Percentiles rank a stretch among this genome's conserved stretches.
phyloP scores from a whole-genome alignment of 2,113 vertebrate genomes.

The Psilopsiagon aymara region DNA sequence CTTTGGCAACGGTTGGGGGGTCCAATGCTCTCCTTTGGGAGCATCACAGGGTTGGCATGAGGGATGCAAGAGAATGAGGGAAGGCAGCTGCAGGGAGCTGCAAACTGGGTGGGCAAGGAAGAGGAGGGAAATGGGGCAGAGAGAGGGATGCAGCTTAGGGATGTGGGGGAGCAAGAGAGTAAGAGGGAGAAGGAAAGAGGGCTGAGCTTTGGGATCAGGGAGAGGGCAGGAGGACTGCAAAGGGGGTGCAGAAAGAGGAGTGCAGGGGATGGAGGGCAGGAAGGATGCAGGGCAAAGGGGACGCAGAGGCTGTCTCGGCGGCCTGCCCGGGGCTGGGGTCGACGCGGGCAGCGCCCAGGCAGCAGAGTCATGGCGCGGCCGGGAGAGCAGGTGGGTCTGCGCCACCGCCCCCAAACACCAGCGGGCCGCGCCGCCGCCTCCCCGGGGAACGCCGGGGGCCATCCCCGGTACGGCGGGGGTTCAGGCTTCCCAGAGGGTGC shows the following conservation, averaged over 20 bases:
- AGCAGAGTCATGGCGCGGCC: constrained; percentile 28
- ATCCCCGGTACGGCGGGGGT: background rate
- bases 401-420: background rate
- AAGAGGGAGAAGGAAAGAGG: background rate
- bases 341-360: constrained; percentile 18
- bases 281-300: background rate
- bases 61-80: background rate
- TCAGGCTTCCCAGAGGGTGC: background rate
- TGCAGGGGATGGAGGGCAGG: background rate
- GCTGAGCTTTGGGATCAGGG: background rate
- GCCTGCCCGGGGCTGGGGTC: background rate
- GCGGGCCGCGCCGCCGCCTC: background rate
- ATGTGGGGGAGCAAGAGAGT: background rate
- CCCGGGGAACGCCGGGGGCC: background rate
- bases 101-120: background rate
- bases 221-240: background rate
- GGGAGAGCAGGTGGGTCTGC: background rate
- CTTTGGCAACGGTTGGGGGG: background rate
- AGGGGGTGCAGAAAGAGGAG: background rate
- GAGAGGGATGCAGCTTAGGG: background rate
- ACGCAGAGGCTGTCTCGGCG: background rate
- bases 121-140: background rate
- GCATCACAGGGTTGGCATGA: background rate
- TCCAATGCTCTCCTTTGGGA: background rate
- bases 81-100: background rate